Evolutionary conservation across 92 coral and sea anemone genomes (phyloP), one percentile per base, ranked within the genome.

Genomic region (Paragorgia papillata): DNA sequence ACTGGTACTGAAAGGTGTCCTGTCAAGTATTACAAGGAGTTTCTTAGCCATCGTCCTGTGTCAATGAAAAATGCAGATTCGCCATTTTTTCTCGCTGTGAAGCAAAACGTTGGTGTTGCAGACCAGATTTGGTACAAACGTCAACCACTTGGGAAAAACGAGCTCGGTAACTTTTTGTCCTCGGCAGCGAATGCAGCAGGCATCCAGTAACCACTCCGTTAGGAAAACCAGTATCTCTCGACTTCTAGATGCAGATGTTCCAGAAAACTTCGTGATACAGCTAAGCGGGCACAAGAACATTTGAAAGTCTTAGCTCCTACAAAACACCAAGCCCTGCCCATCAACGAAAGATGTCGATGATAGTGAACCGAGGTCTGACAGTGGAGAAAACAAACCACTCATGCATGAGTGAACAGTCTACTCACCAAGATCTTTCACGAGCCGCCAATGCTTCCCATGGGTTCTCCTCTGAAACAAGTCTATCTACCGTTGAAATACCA

Each of bases 31-130:
- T 81, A 88, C 82, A 84, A 81, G 59, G 25, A 34, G 3, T 85
- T 88, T 63, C 43, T 21, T 21, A 73, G 75, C 57, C 92, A 88
- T 59, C 66, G 87, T 28, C 89, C 85, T 17, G 62, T 10, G 17
- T 81, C 85, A 59, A 88, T 88, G 87, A 88, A 78, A 31, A 14
- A 17, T 9, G 75, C 89, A 20, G 80, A 79, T 17, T 41, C 89
- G 7, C 85, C 85, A 50, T 79, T 85, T 51, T 88, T 76, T 73
- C 62, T 85, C 6, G 89, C 82, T 22, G 80, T 88, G 6, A 40
- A 54, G 55, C 76, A 75, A 31, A 37, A 40, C 30, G 21, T 31
- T 17, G 20, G 56, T 12, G 27, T n/a, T 14, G 53, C 79, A 44
- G 59, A 84, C 41, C 75, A 63, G 10, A 48, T 61, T 50, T 34